These are phyloP conservation scores for Seriola aureovittata DNA, from an alignment of 2,113 vertebrate species.

Conservation along the genomic window DNA sequence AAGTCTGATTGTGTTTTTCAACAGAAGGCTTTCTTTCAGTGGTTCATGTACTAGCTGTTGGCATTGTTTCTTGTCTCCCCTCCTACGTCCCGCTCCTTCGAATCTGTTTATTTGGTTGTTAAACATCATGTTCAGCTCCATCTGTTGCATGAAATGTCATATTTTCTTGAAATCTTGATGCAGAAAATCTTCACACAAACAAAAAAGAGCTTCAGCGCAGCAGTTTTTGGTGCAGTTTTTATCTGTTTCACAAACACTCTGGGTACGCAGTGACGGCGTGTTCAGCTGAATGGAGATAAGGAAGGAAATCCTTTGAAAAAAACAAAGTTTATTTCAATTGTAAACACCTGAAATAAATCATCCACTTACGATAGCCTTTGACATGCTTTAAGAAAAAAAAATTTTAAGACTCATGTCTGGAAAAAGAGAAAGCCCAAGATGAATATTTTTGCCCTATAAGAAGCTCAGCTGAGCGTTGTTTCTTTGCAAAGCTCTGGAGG, in stretches of 20 bases:
- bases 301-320: slow-evolving; percentile 11
- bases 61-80: slow-evolving; percentile 33
- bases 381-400: neutral
- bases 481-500: slow-evolving; percentile 9
- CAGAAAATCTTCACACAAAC: neutral
- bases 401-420: slow-evolving; percentile 20
- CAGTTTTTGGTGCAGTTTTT: slow-evolving; percentile 1
- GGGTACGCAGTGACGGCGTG: neutral
- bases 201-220: slow-evolving; percentile 10
- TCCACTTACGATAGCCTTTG: neutral
- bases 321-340: neutral
- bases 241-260: neutral
- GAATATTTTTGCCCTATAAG: neutral
- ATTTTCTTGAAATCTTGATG: neutral
- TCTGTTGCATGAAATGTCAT: slow-evolving; percentile 27
- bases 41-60: slow-evolving; percentile 17
- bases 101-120: slow-evolving; percentile 34
- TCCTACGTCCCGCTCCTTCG: slow-evolving; percentile 29
- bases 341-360: neutral
- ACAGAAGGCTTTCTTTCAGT: slow-evolving; percentile 26
- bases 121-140: slow-evolving; percentile 21
- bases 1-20: slow-evolving; percentile 5
- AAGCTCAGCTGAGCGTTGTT: neutral
- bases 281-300: neutral
- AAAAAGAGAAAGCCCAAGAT: slow-evolving; percentile 1